Percentiles rank a stretch among this genome's conserved stretches.
Conservation (phyloP, 1,140 invertebrate genomes). For the Arctopsyche grandis region DNA sequence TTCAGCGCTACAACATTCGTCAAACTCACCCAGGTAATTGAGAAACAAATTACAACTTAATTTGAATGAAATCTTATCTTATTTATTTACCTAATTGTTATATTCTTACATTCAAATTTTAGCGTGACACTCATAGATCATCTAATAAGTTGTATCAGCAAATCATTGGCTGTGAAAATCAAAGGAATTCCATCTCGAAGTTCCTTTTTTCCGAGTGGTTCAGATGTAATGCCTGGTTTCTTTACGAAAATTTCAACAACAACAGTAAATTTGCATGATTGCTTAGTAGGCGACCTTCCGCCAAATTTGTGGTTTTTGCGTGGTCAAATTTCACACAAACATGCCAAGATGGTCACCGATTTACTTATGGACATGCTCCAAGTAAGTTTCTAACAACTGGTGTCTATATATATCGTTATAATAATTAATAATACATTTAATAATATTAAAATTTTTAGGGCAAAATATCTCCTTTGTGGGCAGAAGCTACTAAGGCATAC, state of each 20-base stretch:
- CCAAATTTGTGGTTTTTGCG: constrained; percentile 82
- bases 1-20: not conserved
- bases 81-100: too few species aligned
- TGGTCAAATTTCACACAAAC: constrained; percentile 82
- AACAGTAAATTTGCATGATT: constrained; percentile 2
- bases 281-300: constrained; percentile 54
- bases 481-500: constrained; percentile 86
- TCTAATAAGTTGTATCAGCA: constrained; percentile 63
- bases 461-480: constrained; percentile 87
- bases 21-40: not conserved
- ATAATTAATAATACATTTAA: too few species aligned
- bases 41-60: too few species aligned
- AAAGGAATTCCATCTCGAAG: constrained; percentile 71
- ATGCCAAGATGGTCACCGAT: constrained; percentile 88
- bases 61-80: too few species aligned
- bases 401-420: too few species aligned
- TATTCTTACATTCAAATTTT: constrained; percentile 19
- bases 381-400: constrained; percentile 66
- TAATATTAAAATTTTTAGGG: too few species aligned
- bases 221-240: constrained; percentile 59
- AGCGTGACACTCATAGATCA: constrained; percentile 62
- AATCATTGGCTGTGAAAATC: constrained; percentile 62
- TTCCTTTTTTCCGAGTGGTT: constrained; percentile 61
- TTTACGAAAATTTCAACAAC: not conserved
- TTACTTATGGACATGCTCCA: constrained; percentile 92